Conservation (phyloP, 2,113 vertebrate genomes). For the Plecotus auritus region DNA sequence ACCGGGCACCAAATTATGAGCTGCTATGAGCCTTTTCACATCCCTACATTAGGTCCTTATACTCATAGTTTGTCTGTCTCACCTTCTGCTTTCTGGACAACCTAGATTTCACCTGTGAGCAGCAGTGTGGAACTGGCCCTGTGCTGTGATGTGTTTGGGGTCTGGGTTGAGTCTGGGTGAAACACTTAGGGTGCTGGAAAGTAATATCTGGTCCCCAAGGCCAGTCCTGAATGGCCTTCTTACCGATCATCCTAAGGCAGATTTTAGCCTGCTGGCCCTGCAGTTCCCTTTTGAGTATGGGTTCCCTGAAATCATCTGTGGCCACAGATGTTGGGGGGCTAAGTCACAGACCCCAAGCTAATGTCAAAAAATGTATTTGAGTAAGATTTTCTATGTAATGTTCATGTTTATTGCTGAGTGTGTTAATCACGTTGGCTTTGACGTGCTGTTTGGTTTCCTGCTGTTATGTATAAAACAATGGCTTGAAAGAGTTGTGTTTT, state of each 20-base stretch:
- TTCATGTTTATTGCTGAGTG: conserved; percentile 66
- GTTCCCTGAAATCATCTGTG: neutral
- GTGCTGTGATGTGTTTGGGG: neutral
- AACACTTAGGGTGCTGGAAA: neutral
- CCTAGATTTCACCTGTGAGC: neutral
- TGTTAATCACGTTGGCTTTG: conserved; percentile 74
- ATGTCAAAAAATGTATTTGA: conserved; percentile 18
- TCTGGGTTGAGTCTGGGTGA: neutral
- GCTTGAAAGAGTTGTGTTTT: conserved; percentile 64
- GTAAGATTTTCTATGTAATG: conserved; percentile 34
- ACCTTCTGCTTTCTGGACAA: neutral
- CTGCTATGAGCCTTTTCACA: neutral
- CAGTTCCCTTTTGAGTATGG: neutral
- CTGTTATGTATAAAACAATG: conserved; percentile 85
- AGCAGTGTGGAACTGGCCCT: neutral
- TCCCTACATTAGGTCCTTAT: neutral
- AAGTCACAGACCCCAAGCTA: neutral
- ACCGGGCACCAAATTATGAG: neutral
- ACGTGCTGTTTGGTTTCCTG: conserved; percentile 79
- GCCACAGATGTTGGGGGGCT: neutral
- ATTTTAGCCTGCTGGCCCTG: neutral
- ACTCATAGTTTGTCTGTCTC: neutral
- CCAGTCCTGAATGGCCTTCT: neutral
- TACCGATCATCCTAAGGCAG: neutral
- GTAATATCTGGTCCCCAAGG: neutral